Evolutionary conservation across 1,140 invertebrate genomes (phyloP), one percentile per base, ranked within the genome.

Genomic region (Drosophila trapezifrons): DNA sequence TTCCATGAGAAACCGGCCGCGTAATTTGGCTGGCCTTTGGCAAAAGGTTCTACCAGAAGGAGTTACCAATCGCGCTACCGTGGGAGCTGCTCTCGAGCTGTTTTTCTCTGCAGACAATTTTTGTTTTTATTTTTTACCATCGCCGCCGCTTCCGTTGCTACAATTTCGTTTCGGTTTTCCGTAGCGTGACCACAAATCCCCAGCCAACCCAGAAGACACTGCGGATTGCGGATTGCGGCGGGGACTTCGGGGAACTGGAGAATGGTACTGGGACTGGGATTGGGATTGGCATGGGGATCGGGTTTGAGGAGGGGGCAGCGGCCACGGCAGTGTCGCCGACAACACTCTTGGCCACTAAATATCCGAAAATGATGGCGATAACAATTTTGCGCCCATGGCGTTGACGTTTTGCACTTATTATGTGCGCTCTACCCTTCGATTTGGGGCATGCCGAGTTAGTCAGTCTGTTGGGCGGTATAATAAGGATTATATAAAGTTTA

Each of bases 341-440:
- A 66, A 76, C 72, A 66, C 73, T 76, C 63, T 55, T 49, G 42
- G 70, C 72, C 73, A 76, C 72, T 76, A 76, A 76, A 76, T 76
- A 76, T 67, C 73, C 54, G 62, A 73, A 85, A 78, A 78, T 82
- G 80, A 89, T 87, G 83, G 83, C 83, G 76, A 80, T 89, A 89
- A 87, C 83, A 89, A 83, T 78, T 82, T 85, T 85, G 81, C 81
- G 78, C 81, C 81, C 82, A 86, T 85, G 82, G 83, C 78, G 82
- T 85, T 85, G 82, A 85, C 82, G 82, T 81, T 86, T 82, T 86
- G 82, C 78, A 81, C 78, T 82, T 85, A 86, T 85, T 85, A 86
- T 71, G 47, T 71, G 54, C 20, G 32, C 52, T 82, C 47, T 42
- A 18, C 43, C 8, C 1, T 7, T 13, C 10, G n/a, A 18, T 22